A percentile compares a stretch with the other conserved stretches of the same genome.
Evolutionary conservation across 92 coral and sea anemone species (phyloP).

Genomic region (Epizoanthus illoricatus): DNA sequence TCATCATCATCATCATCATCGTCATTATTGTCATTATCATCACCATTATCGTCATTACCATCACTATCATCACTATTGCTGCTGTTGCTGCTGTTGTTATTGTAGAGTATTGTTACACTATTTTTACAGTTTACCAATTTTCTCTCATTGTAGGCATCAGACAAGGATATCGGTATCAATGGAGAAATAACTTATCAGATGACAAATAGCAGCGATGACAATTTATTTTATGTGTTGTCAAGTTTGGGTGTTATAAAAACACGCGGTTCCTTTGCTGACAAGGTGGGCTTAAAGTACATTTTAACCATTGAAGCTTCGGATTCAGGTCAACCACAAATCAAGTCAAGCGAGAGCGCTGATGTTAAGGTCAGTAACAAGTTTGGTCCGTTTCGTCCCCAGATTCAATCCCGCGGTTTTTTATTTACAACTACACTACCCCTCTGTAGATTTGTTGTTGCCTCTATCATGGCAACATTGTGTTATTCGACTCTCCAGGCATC

Average conservation of each 20-base stretch:
- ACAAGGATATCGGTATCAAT: constrained; percentile 21
- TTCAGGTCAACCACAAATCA: constrained; percentile 33
- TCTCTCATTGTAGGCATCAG: constrained; percentile 15
- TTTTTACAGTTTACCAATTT: not conserved
- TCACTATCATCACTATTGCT: not conserved
- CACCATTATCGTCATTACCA: not conserved
- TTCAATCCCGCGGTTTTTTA: too few relatives aligned
- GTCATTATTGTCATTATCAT: not conserved
- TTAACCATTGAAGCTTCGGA: constrained; percentile 53
- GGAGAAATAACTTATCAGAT: constrained; percentile 14
- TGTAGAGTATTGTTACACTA: not conserved
- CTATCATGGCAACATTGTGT: too few relatives aligned
- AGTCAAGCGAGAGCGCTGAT: not conserved
- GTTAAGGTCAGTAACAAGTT: constrained; percentile 15
- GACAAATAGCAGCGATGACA: constrained; percentile 20
- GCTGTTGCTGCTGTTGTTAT: too few relatives aligned
- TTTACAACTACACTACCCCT: too few relatives aligned
- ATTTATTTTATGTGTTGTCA: constrained; percentile 54
- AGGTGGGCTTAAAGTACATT: constrained; percentile 43
- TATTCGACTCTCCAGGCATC: too few relatives aligned
- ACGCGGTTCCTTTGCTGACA: constrained; percentile 42
- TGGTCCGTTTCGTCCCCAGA: not conserved
- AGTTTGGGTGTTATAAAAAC: constrained; percentile 56
- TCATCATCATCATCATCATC: not conserved
- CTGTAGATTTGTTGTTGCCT: too few relatives aligned